phyloP scores from a whole-genome alignment of 2,113 vertebrate species.

The Callopanchax toddi region DNA sequence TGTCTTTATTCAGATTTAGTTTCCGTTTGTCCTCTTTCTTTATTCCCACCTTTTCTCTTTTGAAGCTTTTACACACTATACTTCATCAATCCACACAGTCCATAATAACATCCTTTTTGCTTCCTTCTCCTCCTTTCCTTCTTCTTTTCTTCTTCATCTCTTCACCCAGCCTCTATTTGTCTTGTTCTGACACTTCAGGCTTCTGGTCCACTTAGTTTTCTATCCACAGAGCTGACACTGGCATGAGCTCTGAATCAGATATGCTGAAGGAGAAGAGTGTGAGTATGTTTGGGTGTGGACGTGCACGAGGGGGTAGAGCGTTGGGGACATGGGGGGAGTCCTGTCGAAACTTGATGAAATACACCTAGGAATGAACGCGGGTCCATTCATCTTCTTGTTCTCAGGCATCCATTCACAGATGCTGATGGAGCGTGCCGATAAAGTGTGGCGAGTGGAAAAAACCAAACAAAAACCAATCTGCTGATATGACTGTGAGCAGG shows the following conservation, averaged over 20 bases:
- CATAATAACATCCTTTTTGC: background rate
- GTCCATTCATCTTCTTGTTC: slow-evolving; percentile 65
- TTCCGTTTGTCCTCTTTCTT: background rate
- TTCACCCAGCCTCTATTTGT: background rate
- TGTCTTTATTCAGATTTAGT: background rate
- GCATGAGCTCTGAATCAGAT: slow-evolving; percentile 29
- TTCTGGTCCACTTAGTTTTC: slow-evolving; percentile 19
- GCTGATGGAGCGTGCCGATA: slow-evolving; percentile 54
- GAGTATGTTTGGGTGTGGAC: background rate
- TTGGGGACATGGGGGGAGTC: slow-evolving; percentile 6
- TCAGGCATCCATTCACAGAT: slow-evolving; percentile 55
- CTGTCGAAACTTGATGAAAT: slow-evolving; percentile 49
- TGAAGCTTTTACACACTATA: background rate
- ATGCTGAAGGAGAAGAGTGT: slow-evolving; percentile 8
- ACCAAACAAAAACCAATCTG: slow-evolving; percentile 15
- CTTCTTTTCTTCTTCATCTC: background rate
- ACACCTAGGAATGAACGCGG: slow-evolving; percentile 37
- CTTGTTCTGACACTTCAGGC: slow-evolving; percentile 13
- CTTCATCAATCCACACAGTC: background rate
- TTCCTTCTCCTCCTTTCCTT: background rate
- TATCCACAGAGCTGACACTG: slow-evolving; percentile 10
- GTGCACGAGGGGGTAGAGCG: background rate
- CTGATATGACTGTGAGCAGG: background rate
- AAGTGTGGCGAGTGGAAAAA: slow-evolving; percentile 16
- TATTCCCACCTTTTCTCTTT: background rate